phyloP scores from a whole-genome alignment of 2,888 invertebrate genomes.

The Spilarctia lutea region DNA sequence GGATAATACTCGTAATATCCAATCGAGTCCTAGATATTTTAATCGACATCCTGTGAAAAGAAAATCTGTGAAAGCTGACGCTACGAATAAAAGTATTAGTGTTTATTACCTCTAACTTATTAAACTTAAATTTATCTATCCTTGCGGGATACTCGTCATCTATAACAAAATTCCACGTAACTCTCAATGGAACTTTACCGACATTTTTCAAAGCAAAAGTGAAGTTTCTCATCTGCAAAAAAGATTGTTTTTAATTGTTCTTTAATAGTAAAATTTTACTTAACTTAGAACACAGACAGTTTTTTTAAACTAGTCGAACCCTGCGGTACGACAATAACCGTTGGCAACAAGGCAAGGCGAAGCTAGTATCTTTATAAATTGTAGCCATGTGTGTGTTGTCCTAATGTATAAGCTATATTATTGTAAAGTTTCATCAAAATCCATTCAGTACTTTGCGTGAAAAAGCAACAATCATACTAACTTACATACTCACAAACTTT shows the following conservation, averaged over 20 bases:
- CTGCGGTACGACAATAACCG: too few relatives aligned
- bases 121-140: constrained; percentile 62
- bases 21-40: too few relatives aligned
- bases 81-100: not conserved
- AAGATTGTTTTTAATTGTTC: not conserved
- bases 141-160: constrained; percentile 78
- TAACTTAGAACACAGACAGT: not conserved
- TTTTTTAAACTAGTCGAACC: too few relatives aligned
- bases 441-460: too few relatives aligned
- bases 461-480: too few relatives aligned
- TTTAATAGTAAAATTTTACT: not conserved
- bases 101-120: constrained; percentile 42
- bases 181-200: constrained; percentile 77
- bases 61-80: not conserved
- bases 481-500: too few relatives aligned
- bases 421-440: too few relatives aligned
- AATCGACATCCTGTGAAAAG: not conserved
- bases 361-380: too few relatives aligned
- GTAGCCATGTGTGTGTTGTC: too few relatives aligned
- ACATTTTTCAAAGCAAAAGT: constrained; percentile 71
- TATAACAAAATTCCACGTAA: constrained; percentile 73
- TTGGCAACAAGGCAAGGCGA: too few relatives aligned
- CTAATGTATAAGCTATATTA: too few relatives aligned
- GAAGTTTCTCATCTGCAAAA: constrained; percentile 67
- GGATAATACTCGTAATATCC: too few relatives aligned